Evolutionary conservation across 2,888 invertebrate genomes (phyloP), one percentile per base, ranked within the genome.

Genomic region (Dasysyrphus tricinctus): DNA sequence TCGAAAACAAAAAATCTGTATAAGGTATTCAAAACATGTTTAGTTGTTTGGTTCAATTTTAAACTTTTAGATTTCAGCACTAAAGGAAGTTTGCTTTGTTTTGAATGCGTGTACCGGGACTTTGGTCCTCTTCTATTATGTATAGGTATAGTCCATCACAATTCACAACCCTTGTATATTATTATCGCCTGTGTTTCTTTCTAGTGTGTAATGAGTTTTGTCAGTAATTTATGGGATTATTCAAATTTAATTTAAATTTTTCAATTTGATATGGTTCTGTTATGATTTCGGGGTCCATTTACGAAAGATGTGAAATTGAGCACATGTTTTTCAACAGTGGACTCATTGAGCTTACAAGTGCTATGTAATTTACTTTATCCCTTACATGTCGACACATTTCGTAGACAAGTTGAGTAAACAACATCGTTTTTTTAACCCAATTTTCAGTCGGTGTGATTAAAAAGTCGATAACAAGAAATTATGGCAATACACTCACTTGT

Each of bases 161-260:
- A 63, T 57, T 9, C 39, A 74, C 76, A 63, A 63, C 83, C 83
- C 80, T 76, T 44, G 39, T 32, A 7, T 54, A 54, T 12, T 47
- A 63, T 76, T 74, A 56, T 72, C 61, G 69, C 44, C 57, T 75
- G 56, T 83, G 67, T 69, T 74, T 32, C 57, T 65, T 80, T 69
- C 73, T 81, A 67, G 73, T 77, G 70, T 67, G 86, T 79, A 82
- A 79, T 86, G 78, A 51, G 65, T 70, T 82, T 61, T 79, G 81
- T 75, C 59, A 61, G 82, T 79, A 78, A 86, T 86, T 86, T 86
- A 86, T 86, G 65, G 75, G 86, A 86, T 82, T 86, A 86, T 82
- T 82, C 78, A 86, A 86, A 82, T 82, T 86, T 86, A 86, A 86
- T 82, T 86, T 82, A 86, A 81, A 75, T 82, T 79, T 59, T 19